A percentile compares a stretch with the other conserved stretches of the same genome.
These are phyloP conservation scores for Sebastes aleutianus DNA, from an alignment of 2,797 vertebrate genomes.

Conservation along the genomic window DNA sequence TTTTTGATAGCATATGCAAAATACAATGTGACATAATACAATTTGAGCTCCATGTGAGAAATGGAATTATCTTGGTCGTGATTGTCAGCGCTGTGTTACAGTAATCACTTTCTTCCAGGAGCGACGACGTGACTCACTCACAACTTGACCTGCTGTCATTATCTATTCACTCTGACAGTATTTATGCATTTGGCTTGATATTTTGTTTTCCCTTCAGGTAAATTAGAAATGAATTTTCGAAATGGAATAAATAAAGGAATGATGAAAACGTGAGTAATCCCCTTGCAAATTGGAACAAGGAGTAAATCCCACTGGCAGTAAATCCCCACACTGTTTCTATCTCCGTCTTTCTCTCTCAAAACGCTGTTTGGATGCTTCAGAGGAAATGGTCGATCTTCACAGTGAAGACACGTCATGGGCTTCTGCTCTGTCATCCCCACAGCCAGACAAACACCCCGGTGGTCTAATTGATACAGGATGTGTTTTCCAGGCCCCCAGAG, in stretches of 20 bases:
- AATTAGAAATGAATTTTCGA: slow-evolving; percentile 67
- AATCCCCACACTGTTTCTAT: slow-evolving; percentile 41
- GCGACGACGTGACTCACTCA: slow-evolving; percentile 65
- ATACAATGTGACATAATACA: slow-evolving; percentile 72
- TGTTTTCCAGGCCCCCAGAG: slow-evolving; percentile 33
- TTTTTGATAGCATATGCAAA: slow-evolving; percentile 70
- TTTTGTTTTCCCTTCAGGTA: slow-evolving; percentile 71
- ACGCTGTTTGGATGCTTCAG: slow-evolving; percentile 37
- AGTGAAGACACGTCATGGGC: slow-evolving; percentile 31
- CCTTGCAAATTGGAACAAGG: slow-evolving; percentile 73
- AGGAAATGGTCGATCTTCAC: slow-evolving; percentile 60
- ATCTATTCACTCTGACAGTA: slow-evolving; percentile 65
- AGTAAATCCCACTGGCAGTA: slow-evolving; percentile 64
- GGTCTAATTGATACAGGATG: slow-evolving; percentile 61
- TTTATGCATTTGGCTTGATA: slow-evolving; percentile 61
- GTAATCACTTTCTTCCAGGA: slow-evolving; percentile 71
- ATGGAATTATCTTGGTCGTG: slow-evolving; percentile 69
- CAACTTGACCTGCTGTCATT: slow-evolving; percentile 74
- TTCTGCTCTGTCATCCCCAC: slow-evolving; percentile 39
- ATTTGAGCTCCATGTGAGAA: slow-evolving; percentile 71
- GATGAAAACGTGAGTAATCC: slow-evolving; percentile 74
- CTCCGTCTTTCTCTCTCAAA: slow-evolving; percentile 6
- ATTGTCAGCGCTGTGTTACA: slow-evolving; percentile 70
- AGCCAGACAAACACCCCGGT: slow-evolving; percentile 43
- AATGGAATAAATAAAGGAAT: slow-evolving; percentile 65